Conservation (phyloP, 1,140 invertebrate species). For the Hyposmocoma kahamanoa region DNA sequence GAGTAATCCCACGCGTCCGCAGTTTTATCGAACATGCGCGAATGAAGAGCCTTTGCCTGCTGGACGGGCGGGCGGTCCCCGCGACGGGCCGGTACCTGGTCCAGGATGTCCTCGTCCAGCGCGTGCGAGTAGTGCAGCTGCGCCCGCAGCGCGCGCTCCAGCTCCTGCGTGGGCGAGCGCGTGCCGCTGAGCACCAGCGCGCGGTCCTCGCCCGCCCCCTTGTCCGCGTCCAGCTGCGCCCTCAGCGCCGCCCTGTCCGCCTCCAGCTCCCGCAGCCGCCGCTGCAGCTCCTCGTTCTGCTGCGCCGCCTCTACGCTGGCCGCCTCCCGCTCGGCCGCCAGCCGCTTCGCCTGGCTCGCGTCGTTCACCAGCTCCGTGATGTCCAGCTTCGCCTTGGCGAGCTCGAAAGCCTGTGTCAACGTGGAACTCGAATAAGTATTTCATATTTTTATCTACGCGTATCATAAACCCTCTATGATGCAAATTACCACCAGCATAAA, state of each 20-base stretch:
- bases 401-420: constrained; percentile 67
- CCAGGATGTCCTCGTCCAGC: constrained; percentile 55
- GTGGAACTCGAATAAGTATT: too few species aligned
- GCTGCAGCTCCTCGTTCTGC: constrained; percentile 62
- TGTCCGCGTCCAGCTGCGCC: constrained; percentile 58
- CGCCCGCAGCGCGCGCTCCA: constrained; percentile 51
- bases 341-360: constrained; percentile 33
- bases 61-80: too few species aligned
- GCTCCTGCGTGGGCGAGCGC: constrained; percentile 56
- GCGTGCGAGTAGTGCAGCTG: constrained; percentile 56
- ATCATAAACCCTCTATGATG: too few species aligned
- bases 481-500: too few species aligned
- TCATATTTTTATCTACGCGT: too few species aligned
- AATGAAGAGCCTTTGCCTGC: too few species aligned
- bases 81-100: constrained; percentile 46
- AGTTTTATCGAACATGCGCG: too few species aligned
- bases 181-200: constrained; percentile 11
- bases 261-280: constrained; percentile 60
- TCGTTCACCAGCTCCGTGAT: constrained; percentile 52
- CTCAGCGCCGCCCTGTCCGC: constrained; percentile 67
- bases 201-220: constrained; percentile 16
- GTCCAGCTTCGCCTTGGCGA: constrained; percentile 65
- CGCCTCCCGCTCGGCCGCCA: constrained; percentile 67
- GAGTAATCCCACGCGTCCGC: too few species aligned
- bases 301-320: constrained; percentile 71